Conservation (phyloP, 2,113 vertebrate species). For the Gallinago media region DNA sequence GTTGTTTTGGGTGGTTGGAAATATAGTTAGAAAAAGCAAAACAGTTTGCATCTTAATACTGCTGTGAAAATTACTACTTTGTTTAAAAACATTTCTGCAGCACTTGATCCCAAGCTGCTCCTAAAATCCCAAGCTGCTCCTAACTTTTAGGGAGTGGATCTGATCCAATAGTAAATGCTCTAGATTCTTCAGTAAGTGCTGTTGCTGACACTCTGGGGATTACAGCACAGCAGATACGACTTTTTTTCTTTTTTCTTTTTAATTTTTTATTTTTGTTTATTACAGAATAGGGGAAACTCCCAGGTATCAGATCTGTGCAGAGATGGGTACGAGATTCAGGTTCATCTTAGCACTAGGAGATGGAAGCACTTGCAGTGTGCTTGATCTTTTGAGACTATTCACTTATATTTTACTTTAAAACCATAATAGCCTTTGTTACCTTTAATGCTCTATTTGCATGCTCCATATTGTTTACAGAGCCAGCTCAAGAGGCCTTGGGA, state of each 20-base stretch:
- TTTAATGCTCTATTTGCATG: neutral
- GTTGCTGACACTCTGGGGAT: neutral
- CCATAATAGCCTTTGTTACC: neutral
- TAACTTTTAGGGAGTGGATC: neutral
- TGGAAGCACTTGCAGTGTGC: rapidly evolving
- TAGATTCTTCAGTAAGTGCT: too few species aligned
- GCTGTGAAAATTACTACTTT: neutral
- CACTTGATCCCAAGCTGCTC: neutral
- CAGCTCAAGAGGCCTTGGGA: neutral
- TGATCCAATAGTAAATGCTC: too few species aligned
- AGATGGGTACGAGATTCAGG: neutral
- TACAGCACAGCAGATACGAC: rapidly evolving
- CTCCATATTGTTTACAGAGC: neutral
- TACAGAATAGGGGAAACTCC: neutral
- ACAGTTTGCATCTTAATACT: too few species aligned
- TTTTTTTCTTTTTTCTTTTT: neutral
- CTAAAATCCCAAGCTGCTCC: too few species aligned
- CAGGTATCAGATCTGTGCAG: neutral
- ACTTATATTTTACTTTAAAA: neutral
- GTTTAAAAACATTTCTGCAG: neutral
- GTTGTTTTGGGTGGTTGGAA: neutral
- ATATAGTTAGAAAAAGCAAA: neutral
- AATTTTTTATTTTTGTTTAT: neutral
- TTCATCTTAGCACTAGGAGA: neutral
- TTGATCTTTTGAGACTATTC: neutral